Percentiles rank a stretch among this genome's conserved stretches.
These are phyloP conservation scores for Lucilia cuprina DNA, from an alignment of 1,140 invertebrate species.

Conservation along the genomic window DNA sequence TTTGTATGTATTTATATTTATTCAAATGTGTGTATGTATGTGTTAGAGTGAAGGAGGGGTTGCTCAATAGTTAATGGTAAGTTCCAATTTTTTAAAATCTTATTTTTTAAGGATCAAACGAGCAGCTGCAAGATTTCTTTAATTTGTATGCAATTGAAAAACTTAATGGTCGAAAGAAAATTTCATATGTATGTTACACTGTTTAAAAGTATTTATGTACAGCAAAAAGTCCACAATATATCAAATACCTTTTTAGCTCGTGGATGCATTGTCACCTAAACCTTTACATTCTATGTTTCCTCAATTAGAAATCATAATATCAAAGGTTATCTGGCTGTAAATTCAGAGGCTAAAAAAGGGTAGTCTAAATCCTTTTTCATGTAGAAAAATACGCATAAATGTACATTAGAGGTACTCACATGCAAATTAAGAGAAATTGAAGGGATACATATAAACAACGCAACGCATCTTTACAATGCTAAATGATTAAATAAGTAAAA, in stretches of 20 bases:
- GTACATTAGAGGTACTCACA: neutral
- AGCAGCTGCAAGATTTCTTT: conserved; percentile 13
- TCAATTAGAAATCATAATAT: neutral
- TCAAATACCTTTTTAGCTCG: conserved; percentile 16
- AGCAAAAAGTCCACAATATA: neutral
- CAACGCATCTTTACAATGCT: neutral
- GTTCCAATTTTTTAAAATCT: neutral
- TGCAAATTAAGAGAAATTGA: conserved; percentile 10
- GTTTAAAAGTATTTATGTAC: neutral
- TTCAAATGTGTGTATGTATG: neutral
- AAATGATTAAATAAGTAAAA: no score
- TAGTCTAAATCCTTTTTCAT: neutral
- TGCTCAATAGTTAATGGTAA: neutral
- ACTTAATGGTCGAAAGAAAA: neutral
- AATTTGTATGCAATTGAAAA: neutral
- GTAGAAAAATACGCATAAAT: neutral
- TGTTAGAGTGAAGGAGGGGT: neutral
- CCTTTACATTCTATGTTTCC: neutral
- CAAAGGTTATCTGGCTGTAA: neutral
- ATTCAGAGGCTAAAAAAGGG: neutral
- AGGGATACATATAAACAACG: neutral
- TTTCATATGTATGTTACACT: neutral
- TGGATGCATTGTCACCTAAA: conserved; percentile 26
- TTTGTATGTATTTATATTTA: neutral
- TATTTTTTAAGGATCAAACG: neutral